Evolutionary conservation across 1,140 invertebrate species (phyloP).

Genomic region (Diorhabda carinulata): DNA sequence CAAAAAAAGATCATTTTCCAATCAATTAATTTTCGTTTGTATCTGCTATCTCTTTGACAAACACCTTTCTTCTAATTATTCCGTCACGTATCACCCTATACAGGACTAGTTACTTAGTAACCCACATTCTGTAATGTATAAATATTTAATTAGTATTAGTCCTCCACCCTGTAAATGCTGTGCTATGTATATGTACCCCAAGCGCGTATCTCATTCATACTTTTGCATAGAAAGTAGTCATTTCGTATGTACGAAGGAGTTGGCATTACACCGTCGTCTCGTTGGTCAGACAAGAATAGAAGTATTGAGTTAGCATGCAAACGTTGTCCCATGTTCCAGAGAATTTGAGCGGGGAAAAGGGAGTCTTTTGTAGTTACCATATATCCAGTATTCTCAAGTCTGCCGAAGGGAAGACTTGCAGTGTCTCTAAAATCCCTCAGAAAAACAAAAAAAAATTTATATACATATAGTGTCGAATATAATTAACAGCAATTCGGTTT

Average conservation of each 20-base stretch:
- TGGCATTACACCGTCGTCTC: constrained; percentile 32
- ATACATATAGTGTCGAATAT: too few species aligned
- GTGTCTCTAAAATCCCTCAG: not conserved
- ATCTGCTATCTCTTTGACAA: too few species aligned
- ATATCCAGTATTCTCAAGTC: constrained; percentile 50
- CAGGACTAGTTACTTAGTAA: too few species aligned
- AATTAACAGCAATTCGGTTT: too few species aligned
- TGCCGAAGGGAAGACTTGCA: constrained; percentile 42
- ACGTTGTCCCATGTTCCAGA: constrained; percentile 53
- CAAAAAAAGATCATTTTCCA: too few species aligned
- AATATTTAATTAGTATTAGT: not conserved
- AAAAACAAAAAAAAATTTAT: too few species aligned
- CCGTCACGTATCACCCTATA: too few species aligned
- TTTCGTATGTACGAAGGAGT: constrained; percentile 51
- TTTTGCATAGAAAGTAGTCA: constrained; percentile 51
- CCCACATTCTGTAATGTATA: not conserved
- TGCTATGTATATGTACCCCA: constrained; percentile 44
- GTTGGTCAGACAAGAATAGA: constrained; percentile 49
- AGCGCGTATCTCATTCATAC: constrained; percentile 50
- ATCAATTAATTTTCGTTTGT: too few species aligned
- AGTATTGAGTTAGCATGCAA: constrained; percentile 51
- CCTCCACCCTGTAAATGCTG: constrained; percentile 27
- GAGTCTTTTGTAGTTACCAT: constrained; percentile 47
- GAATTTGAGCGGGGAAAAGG: constrained; percentile 53
- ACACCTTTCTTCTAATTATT: too few species aligned